A percentile compares a stretch with the other conserved stretches of the same genome.
phyloP scores from a whole-genome alignment of 2,888 invertebrate genomes.

The Thera obeliscata region DNA sequence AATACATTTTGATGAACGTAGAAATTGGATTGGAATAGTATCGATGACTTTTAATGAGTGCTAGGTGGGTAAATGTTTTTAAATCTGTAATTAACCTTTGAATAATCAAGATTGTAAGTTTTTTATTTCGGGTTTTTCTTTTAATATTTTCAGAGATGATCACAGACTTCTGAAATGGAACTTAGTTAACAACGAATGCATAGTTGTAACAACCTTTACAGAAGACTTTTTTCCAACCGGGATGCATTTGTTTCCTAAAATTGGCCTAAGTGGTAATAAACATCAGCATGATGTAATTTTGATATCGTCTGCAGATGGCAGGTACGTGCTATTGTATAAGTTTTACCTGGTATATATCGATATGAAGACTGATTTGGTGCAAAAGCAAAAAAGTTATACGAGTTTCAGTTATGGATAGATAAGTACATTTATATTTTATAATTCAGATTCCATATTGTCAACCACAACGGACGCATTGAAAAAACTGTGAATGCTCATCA shows the following conservation, averaged over 20 bases:
- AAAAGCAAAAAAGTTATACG: too few species aligned
- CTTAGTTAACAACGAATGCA: constrained; percentile 90
- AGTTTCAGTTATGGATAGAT: too few species aligned
- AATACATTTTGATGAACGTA: too few species aligned
- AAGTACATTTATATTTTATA: constrained; percentile 2
- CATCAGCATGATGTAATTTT: constrained; percentile 92
- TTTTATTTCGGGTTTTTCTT: neutral
- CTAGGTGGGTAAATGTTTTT: too few species aligned
- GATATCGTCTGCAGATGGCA: constrained; percentile 94
- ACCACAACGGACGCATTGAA: constrained; percentile 95
- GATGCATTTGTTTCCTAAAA: constrained; percentile 94
- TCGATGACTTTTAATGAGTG: too few species aligned
- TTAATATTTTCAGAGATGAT: constrained; percentile 89
- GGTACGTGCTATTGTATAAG: constrained; percentile 55
- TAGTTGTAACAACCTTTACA: constrained; percentile 90
- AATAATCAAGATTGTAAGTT: too few species aligned
- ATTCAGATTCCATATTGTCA: constrained; percentile 93
- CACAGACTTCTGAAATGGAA: constrained; percentile 96
- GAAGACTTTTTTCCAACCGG: constrained; percentile 94
- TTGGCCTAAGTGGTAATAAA: constrained; percentile 81
- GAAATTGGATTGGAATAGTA: too few species aligned
- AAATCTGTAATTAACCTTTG: too few species aligned
- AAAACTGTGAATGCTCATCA: constrained; percentile 96
- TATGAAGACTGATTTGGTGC: too few species aligned
- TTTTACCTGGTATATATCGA: neutral